phyloP scores from a whole-genome alignment of 2,888 invertebrate species.

The Hipparchia sbordonii region DNA sequence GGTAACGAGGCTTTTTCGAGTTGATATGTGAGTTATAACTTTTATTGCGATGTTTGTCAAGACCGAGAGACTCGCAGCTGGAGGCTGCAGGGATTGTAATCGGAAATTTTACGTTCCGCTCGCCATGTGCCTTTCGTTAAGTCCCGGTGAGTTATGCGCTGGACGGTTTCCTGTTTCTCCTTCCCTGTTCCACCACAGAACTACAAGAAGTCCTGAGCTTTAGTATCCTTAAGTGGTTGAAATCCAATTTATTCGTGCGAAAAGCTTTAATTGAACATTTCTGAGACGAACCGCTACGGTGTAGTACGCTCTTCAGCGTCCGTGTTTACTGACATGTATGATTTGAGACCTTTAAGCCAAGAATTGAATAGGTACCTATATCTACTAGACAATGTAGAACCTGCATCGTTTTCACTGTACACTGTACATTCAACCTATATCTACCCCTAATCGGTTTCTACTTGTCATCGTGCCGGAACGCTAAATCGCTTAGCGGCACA shows the following conservation, averaged over 20 bases:
- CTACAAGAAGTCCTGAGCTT: background rate
- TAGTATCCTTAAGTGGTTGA: background rate
- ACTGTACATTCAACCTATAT: too few relatives aligned
- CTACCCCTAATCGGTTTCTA: too few relatives aligned
- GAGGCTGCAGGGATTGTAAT: conserved; percentile 71
- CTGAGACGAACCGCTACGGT: background rate
- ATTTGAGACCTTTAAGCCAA: too few relatives aligned
- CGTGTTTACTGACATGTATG: background rate
- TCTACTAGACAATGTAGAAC: too few relatives aligned
- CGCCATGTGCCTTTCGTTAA: conserved; percentile 61
- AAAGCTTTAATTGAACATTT: background rate
- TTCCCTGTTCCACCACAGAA: background rate
- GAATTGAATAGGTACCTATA: too few relatives aligned
- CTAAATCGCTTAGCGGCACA: too few relatives aligned
- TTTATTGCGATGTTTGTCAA: conserved; percentile 80
- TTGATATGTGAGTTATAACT: too few relatives aligned
- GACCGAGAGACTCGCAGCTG: conserved; percentile 64
- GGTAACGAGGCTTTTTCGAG: too few relatives aligned
- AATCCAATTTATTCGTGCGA: background rate
- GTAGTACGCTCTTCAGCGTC: background rate
- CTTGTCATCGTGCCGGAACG: too few relatives aligned
- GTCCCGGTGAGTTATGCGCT: conserved; percentile 6
- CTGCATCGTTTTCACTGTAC: too few relatives aligned
- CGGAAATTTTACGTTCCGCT: conserved; percentile 76
- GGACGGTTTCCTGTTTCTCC: background rate